A percentile compares a stretch with the other conserved stretches of the same genome.
Conservation (phyloP, 1,140 invertebrate species). For the Drosophila prosaltans region DNA sequence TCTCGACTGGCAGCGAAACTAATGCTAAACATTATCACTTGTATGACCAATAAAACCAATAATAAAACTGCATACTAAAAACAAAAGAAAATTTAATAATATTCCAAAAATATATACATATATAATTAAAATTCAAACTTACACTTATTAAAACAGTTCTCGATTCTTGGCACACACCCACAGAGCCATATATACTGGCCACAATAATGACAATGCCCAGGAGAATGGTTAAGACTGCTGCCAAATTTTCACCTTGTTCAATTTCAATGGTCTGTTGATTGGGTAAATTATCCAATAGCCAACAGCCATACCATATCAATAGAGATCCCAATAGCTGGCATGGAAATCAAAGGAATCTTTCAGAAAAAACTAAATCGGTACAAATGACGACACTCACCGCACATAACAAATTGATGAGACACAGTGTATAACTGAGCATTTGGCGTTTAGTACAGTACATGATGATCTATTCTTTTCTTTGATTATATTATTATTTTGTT, state of each 20-base stretch:
- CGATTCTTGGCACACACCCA: conserved; percentile 56
- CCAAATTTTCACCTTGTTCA: conserved; percentile 66
- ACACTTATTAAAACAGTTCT: conserved; percentile 67
- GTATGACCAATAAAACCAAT: conserved; percentile 64
- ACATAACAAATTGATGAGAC: conserved; percentile 62
- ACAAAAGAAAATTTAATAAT: background rate
- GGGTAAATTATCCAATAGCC: conserved; percentile 62
- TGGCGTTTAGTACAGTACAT: conserved; percentile 66
- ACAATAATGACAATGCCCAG: conserved; percentile 65
- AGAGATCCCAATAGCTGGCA: conserved; percentile 62
- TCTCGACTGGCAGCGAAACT: conserved; percentile 64
- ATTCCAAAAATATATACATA: no score
- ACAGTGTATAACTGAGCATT: conserved; percentile 52
- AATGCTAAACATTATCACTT: conserved; percentile 71
- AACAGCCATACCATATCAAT: conserved; percentile 74
- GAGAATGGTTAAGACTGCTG: conserved; percentile 57
- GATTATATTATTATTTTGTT: conserved; percentile 4
- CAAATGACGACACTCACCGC: conserved; percentile 58
- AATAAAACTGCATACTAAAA: conserved; percentile 71
- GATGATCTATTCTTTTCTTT: conserved; percentile 18
- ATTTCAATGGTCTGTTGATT: conserved; percentile 36
- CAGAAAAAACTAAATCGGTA: conserved; percentile 45
- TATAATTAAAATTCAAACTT: conserved; percentile 7
- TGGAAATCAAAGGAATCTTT: conserved; percentile 22
- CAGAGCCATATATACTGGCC: conserved; percentile 54